Base-by-base conservation (phyloP, 1,140 invertebrate species). In the Brachionus koreanus region DNA sequence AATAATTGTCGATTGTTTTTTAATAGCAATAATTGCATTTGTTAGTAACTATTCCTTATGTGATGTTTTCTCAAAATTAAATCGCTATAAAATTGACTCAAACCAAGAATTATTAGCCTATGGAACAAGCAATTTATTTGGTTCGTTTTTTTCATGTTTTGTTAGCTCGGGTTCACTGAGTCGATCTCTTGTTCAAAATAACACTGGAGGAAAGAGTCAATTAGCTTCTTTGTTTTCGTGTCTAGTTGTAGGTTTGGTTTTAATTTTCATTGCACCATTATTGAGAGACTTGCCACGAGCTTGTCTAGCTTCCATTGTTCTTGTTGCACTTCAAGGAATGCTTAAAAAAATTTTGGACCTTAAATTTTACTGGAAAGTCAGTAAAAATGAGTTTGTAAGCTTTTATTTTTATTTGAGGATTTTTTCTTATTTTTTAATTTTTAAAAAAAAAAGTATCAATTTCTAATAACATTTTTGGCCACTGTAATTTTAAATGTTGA, bases 31-130 rank as follows among this genome's bases (percentile, higher is more conserved):
- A 87, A 93, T 98, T 0, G 92, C 93, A 0, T 97, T 95, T 87
- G 94, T 94, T 0, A 92, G 97, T 39, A 92, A 93, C 3, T 93
- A 97, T 89, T 97, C 95, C 0, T 94, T 98, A 93, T 93, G 93
- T 0, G 90, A 96, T 82, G 94, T 96, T 63, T 94, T 97, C 87
- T 94, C 95, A 0, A 91, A 92, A 84, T 96, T 95, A 87, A 90
- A 93, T 79, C 92, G 93, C 83, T 98, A 98, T 86, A 92, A 94
- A 84, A 91, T 98, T 1, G 91, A 95, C 84, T 90, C 94, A 0
- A 97, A 96, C 88, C 96, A 98, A 88, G 91, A 91, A 84, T 84
- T 91, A 75, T 84, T 90, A 49, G 91, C 90, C 5, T 87, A 90
- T 84, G 90, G 90, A 13, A 83, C 88, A 6, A 86, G 86, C 23